phyloP scores from a whole-genome alignment of 2,797 vertebrate species.

The Halcyon badia region DNA sequence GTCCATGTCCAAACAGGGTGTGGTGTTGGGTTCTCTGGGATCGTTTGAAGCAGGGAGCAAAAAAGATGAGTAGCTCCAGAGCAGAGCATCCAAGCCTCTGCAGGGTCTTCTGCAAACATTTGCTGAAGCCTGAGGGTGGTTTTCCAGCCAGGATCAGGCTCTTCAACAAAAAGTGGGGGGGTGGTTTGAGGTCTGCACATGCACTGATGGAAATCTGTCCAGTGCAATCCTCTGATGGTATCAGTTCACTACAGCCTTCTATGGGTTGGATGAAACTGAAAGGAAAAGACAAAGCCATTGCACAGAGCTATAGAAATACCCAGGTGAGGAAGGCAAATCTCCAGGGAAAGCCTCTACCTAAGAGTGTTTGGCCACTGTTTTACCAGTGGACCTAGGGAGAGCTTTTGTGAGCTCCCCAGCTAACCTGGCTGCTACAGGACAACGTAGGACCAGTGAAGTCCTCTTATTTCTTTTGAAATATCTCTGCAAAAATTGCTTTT shows the following conservation, averaged over 20 bases:
- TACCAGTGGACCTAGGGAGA: not conserved
- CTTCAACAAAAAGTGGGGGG: not conserved
- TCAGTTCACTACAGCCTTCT: not conserved
- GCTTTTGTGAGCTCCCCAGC: not conserved
- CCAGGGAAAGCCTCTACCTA: not conserved
- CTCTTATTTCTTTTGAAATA: not conserved
- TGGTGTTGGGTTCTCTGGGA: not conserved
- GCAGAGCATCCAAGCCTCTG: not conserved
- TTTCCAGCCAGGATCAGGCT: not conserved
- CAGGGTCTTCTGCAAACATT: not conserved
- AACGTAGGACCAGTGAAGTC: not conserved
- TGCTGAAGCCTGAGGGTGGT: not conserved
- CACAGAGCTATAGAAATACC: not conserved
- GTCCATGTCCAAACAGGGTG: not conserved
- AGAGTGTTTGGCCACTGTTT: not conserved
- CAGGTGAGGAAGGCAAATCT: not conserved
- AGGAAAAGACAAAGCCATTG: not conserved
- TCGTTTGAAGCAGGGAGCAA: not conserved
- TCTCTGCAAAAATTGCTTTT: not conserved
- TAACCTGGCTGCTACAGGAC: not conserved
- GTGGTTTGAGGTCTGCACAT: not conserved
- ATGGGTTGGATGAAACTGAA: not conserved
- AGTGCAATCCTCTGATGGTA: not conserved
- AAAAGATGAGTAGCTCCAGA: not conserved
- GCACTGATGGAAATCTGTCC: not conserved